phyloP scores from a whole-genome alignment of 1,140 invertebrate species.

The Tetraneura akinire region DNA sequence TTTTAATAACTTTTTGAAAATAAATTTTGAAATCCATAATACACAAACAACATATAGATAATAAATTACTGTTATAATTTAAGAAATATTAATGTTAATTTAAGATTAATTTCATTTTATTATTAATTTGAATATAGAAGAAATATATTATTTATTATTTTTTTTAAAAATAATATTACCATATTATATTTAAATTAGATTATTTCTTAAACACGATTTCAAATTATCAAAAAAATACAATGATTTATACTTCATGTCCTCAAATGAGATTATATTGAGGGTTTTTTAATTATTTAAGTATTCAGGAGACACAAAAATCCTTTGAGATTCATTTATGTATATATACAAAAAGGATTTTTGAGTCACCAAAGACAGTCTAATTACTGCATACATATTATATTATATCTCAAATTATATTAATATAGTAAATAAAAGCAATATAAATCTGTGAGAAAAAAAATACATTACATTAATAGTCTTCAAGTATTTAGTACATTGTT shows the following conservation, averaged over 20 bases:
- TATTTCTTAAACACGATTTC: constrained; percentile 4
- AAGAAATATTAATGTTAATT: too few relatives aligned
- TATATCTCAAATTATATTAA: too few relatives aligned
- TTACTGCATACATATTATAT: not conserved
- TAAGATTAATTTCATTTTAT: not conserved
- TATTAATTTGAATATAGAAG: not conserved
- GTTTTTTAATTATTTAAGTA: not conserved
- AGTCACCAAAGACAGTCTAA: constrained; percentile 5
- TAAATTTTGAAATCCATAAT: not conserved
- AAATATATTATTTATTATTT: not conserved
- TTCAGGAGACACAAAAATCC: constrained; percentile 33
- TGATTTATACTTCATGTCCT: not conserved
- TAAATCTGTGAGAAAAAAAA: too few relatives aligned
- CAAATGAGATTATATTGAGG: not conserved
- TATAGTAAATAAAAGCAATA: too few relatives aligned
- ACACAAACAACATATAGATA: too few relatives aligned
- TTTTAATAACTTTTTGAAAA: not conserved
- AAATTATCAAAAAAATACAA: constrained; percentile 17
- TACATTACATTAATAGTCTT: constrained; percentile 7
- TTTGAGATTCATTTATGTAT: constrained; percentile 44
- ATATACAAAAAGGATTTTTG: constrained; percentile 39
- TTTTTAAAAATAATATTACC: not conserved
- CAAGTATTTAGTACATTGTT: not conserved
- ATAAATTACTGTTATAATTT: not conserved
- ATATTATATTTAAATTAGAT: not conserved